These are phyloP conservation scores for Cepaea nemoralis DNA, from an alignment of 1,140 invertebrate genomes.

Conservation along the genomic window DNA sequence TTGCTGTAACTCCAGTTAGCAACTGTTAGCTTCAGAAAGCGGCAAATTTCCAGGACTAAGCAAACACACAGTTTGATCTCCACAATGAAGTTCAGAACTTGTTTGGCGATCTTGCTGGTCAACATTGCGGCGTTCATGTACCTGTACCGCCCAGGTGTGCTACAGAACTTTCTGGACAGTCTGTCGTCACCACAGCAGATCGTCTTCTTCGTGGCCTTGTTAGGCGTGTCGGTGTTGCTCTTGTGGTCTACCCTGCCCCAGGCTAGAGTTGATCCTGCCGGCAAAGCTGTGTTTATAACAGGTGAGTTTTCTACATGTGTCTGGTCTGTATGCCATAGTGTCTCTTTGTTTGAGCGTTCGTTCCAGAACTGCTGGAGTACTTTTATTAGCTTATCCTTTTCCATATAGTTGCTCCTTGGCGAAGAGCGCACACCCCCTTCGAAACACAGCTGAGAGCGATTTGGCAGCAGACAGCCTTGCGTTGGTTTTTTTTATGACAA, in stretches of 20 bases:
- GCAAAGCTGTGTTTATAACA: slow-evolving; percentile 53
- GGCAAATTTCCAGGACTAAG: too few species aligned
- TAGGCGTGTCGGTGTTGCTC: neutral
- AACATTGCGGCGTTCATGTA: neutral
- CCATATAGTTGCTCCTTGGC: too few species aligned
- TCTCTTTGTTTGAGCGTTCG: neutral
- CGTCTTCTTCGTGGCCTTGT: slow-evolving; percentile 23
- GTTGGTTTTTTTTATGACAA: too few species aligned
- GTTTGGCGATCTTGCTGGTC: neutral
- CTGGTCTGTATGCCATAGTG: neutral
- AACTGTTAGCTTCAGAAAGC: too few species aligned
- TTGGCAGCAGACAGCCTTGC: too few species aligned
- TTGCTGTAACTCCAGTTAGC: too few species aligned
- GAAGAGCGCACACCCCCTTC: too few species aligned
- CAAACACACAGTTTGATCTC: neutral
- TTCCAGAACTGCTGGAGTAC: too few species aligned
- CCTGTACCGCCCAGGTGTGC: neutral
- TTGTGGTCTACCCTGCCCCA: slow-evolving; percentile 20
- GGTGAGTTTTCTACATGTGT: slow-evolving; percentile 37
- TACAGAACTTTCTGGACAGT: neutral
- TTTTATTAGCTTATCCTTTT: too few species aligned
- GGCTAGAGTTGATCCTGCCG: slow-evolving; percentile 40
- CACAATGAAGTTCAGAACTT: slow-evolving; percentile 27
- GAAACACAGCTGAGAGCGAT: too few species aligned
- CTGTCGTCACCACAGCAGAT: neutral